A percentile compares a stretch with the other conserved stretches of the same genome.
phyloP scores from a whole-genome alignment of 2,888 invertebrate genomes.

The Patella caerulea region DNA sequence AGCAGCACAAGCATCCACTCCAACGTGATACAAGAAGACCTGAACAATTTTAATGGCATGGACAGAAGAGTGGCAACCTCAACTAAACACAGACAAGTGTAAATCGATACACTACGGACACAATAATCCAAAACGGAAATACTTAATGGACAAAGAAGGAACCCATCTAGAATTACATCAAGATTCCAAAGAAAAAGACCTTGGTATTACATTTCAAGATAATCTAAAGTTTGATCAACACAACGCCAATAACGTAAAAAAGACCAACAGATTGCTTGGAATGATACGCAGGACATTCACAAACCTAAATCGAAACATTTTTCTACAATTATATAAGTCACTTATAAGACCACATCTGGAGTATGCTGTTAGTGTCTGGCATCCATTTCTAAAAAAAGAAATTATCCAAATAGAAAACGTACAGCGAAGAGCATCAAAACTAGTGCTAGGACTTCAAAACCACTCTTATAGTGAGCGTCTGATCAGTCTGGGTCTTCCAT shows the following conservation, averaged over 20 bases:
- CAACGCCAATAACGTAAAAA: not conserved
- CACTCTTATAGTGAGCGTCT: not conserved
- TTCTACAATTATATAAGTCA: not conserved
- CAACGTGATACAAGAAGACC: constrained; percentile 11
- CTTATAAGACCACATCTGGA: constrained; percentile 16
- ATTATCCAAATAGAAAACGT: not conserved
- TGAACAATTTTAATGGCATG: constrained; percentile 21
- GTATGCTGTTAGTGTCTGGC: too few relatives aligned
- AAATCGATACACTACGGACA: constrained; percentile 18
- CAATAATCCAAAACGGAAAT: not conserved
- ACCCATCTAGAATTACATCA: not conserved
- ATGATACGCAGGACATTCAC: not conserved
- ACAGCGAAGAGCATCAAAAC: not conserved
- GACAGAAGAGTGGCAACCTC: constrained; percentile 26
- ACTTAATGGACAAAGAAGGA: too few relatives aligned
- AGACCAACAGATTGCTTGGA: not conserved
- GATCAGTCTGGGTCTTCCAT: not conserved
- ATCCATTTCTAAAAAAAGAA: constrained; percentile 17
- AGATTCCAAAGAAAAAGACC: not conserved
- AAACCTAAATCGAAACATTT: not conserved
- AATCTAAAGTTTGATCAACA: not conserved
- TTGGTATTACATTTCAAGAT: not conserved
- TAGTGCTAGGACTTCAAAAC: not conserved
- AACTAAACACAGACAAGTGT: constrained; percentile 27
- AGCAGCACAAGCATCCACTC: not conserved